Conservation (phyloP, 2,888 invertebrate genomes). For the Candidula unifasciata region DNA sequence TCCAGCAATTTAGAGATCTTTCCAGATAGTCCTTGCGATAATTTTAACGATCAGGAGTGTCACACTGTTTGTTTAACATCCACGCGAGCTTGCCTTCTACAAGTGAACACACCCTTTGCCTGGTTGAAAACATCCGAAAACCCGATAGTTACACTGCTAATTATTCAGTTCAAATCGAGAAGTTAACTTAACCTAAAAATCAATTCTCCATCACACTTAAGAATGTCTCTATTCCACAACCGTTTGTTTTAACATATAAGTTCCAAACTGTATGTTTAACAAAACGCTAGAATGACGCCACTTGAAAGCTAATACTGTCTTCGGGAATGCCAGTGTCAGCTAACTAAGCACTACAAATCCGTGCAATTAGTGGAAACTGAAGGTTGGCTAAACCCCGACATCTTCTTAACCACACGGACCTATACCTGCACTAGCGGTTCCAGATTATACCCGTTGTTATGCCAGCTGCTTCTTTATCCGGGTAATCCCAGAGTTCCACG, state of each 20-base stretch:
- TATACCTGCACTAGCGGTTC: constrained; percentile 31
- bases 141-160: no score
- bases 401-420: constrained; percentile 14
- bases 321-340: not conserved
- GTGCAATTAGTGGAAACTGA: constrained; percentile 35
- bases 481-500: constrained; percentile 28
- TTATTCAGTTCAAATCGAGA: no score
- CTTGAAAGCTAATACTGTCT: constrained; percentile 17
- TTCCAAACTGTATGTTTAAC: not conserved
- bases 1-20: no score
- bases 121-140: no score
- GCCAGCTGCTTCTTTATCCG: constrained; percentile 30
- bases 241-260: constrained; percentile 8
- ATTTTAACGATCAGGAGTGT: no score
- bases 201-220: not conserved
- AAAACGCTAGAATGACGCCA: not conserved
- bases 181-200: not conserved
- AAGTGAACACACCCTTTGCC: no score
- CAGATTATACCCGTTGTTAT: constrained; percentile 34
- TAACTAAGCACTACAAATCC: constrained; percentile 18
- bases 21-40: no score
- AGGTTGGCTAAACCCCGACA: not conserved
- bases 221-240: not conserved
- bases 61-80: no score
- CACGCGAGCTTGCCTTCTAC: no score